Base-by-base conservation (phyloP, 1,140 invertebrate species). In the Subanguina moxae region DNA sequence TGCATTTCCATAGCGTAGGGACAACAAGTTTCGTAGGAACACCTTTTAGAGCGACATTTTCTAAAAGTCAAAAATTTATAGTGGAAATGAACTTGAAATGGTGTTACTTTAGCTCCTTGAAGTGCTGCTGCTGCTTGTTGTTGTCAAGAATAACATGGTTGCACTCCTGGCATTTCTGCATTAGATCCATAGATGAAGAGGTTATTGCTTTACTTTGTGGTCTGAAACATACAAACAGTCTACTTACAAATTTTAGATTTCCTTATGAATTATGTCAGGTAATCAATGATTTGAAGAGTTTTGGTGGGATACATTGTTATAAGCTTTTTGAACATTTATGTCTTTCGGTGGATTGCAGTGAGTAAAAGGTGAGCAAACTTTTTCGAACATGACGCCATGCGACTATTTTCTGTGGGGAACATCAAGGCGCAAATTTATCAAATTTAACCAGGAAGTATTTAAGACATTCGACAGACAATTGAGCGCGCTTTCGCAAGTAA, bases 21-120 rank as follows among this genome's bases (percentile, higher is more conserved):
- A 28, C 58, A 61, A 15, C 19, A 32, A 3, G 58, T 23, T 17
- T 61, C 58, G 58, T 61, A 61, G 17, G 27, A 45, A 61, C 58
- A 61, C n/a, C 17, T n/a, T 21, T 28, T n/a, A 15, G 58, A 19
- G 3, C 42, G 28, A 45, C 58, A 61, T 45, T 61, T 61, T 27
- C 58, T 61, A n/a, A 61, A 57, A 23, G 3, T 5, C 3, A 23
- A 57, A 11, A 25, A 61, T 3, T 21, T 45, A 7, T 38, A 21
- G 3, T 61, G 38, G n/a, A 23, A 61, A 19, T 30, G 19, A 3
- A n/a, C 48, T 52, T 5, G 17, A 52, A 19, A 7, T 3, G 17
- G 23, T 25, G 15, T 3, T 52, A 52, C 48, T 52, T 52, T 8
- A 52, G 48, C 48, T 52, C 48, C 15, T 52, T 52, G 48, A 52